Evolutionary conservation across 2,797 vertebrate genomes (phyloP), one percentile per base, ranked within the genome.

Genomic region (Centropyge bicolor): DNA sequence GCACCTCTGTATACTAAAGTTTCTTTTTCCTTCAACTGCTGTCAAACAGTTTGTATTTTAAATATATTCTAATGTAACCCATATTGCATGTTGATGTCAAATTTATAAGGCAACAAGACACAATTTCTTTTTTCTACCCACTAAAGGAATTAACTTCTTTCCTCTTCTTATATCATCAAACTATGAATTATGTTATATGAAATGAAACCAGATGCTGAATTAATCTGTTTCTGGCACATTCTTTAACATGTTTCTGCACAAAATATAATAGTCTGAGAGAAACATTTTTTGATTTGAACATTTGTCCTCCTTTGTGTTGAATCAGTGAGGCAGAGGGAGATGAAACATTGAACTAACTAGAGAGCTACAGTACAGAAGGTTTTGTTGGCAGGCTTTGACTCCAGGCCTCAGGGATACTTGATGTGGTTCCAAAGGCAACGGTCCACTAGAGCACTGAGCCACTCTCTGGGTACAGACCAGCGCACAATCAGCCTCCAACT

Each of bases 321-420:
- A 31, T 76, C 54, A 19, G 14, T 6, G 54, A 73, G 17, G 27
- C 71, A 68, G 52, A 62, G 63, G 62, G 43, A 72, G 45, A 74
- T 68, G 57, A 80, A 80, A 78, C 20, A 8, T 31, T 38, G 17
- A 43, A 76, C 64, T 63, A 69, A 51, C 22, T 10, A 73, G 54
- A 66, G 71, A 64, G 66, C 75, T 80, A 27, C 66, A 71, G 86
- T 76, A 72, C 86, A 91, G 86, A 89, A 83, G 76, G 79, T 68
- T 81, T 71, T 78, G 67, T 80, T 93, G 90, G 89, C 89, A 84
- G 74, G 48, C 48, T 80, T 85, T 71, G 81, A 84, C 70, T 63
- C 51, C 70, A 73, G 82, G 82, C 93, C 86, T 88, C 69, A 9
- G 88, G 88, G 86, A 72, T 74, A 41, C 76, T 90, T 86, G 83